Base-by-base conservation (phyloP, 2,888 invertebrate species). In the Cataglyphis livida region DNA sequence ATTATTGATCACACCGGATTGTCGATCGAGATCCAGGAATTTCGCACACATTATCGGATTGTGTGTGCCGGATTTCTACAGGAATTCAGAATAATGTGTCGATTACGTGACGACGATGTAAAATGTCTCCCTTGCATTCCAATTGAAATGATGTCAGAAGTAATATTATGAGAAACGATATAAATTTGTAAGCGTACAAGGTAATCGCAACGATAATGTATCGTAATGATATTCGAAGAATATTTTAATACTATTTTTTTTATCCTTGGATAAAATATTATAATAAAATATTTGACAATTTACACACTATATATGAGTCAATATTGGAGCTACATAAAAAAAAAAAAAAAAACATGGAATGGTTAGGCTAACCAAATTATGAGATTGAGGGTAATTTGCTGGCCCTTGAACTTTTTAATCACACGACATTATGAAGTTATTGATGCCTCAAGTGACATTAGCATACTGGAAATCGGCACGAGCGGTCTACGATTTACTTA, bases 41-140 rank as follows among this genome's bases (percentile, higher is more conserved):
- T 44, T 51, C 35, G 66, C 51, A 21, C 12, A 65, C 28, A 65
- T 57, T 35, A 35, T 68, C 44, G 44, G 59, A 59, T 59, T 70
- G 78, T 54, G 59, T 70, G 78, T 61, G 35, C 70, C 59, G 70
- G 78, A 79, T 79, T 79, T 79, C 70, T 70, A 25, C 35, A 44
- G 44, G 59, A 68, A 79, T 79, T 25, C 59, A 44, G 78, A 79
- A 70, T 70, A 70, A 66, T 59, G 78, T 79, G 68, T 70, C 78
- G 57, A 78, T 79, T 79, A 70, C 78, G 57, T 79, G 70, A 79
- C 78, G 25, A 18, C n/a, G 68, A 35, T 59, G 78, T 44, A 59
- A 70, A 70, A 18, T 21, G 44, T 68, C 35, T 79, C 57, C 28
- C n/a, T 41, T 18, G 32, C 70, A 35, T 59, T 79, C 32, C 44